Percentiles rank a stretch among this genome's conserved stretches.
Conservation (phyloP, 2,113 vertebrate genomes). For the Stegostoma tigrinum region DNA sequence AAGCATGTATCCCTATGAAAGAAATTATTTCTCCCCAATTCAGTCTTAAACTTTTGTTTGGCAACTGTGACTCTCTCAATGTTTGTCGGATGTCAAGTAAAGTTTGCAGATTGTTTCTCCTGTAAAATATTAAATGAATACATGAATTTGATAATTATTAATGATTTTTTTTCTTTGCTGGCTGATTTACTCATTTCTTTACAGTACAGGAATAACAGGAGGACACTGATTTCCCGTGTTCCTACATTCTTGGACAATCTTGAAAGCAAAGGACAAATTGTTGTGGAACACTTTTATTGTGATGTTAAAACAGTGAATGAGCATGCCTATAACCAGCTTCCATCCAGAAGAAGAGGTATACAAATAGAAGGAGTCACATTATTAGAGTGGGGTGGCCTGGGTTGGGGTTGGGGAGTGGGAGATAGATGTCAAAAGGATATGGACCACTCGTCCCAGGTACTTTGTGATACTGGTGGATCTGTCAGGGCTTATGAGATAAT, state of each 20-base stretch:
- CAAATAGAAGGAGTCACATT: not conserved
- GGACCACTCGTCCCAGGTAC: not conserved
- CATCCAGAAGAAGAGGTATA: not conserved
- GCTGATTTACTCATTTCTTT: not conserved
- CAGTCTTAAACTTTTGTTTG: too few species aligned
- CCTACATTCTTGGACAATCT: not conserved
- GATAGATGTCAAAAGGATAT: not conserved
- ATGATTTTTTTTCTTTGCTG: not conserved
- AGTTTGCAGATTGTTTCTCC: not conserved
- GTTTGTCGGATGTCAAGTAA: not conserved
- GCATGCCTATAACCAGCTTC: not conserved
- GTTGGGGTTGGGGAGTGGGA: not conserved
- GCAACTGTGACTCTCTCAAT: too few species aligned
- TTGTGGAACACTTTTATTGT: not conserved
- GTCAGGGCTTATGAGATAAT: not conserved
- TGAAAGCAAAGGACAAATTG: not conserved
- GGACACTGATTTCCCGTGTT: not conserved
- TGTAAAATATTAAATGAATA: not conserved
- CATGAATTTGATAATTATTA: not conserved
- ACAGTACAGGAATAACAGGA: not conserved
- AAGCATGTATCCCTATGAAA: too few species aligned
- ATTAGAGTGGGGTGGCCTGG: not conserved
- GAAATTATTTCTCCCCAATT: too few species aligned
- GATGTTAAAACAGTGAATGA: not conserved
- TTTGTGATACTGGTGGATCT: not conserved